Conservation (phyloP, 2,888 invertebrate genomes). For the Onchidella celtica region DNA sequence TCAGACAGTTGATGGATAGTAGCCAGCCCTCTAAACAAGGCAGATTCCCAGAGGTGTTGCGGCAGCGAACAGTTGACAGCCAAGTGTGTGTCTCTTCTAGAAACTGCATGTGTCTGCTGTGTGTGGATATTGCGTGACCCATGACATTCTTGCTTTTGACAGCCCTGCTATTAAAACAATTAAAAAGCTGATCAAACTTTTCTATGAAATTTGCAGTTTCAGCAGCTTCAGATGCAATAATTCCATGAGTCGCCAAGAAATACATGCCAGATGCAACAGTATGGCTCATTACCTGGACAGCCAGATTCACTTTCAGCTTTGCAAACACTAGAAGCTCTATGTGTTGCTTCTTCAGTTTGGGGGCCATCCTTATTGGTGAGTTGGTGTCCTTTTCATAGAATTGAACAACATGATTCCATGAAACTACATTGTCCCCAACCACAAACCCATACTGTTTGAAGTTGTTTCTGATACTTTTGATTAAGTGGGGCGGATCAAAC, state of each 20-base stretch:
- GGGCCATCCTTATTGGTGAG: neutral
- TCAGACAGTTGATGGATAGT: neutral
- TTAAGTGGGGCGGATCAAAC: neutral
- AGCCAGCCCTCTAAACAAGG: constrained; percentile 22
- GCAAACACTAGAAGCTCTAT: neutral
- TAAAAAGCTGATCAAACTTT: neutral
- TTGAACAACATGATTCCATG: neutral
- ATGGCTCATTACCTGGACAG: constrained; percentile 19
- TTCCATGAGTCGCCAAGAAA: neutral
- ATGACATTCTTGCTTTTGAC: neutral
- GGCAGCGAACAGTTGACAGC: neutral
- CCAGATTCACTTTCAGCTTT: neutral
- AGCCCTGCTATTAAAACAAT: neutral
- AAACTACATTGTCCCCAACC: neutral
- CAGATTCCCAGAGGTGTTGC: neutral
- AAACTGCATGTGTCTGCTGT: neutral
- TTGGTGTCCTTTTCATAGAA: constrained; percentile 4
- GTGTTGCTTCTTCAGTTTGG: constrained; percentile 1
- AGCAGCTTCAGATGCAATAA: neutral
- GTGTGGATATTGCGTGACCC: neutral
- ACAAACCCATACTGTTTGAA: neutral
- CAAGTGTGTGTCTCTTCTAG: neutral
- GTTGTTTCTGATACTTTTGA: constrained; percentile 19
- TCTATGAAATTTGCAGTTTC: neutral
- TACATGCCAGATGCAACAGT: constrained; percentile 2